These are phyloP conservation scores for Virgularia gustaviana DNA, from an alignment of 92 coral and sea anemone genomes.

Conservation along the genomic window DNA sequence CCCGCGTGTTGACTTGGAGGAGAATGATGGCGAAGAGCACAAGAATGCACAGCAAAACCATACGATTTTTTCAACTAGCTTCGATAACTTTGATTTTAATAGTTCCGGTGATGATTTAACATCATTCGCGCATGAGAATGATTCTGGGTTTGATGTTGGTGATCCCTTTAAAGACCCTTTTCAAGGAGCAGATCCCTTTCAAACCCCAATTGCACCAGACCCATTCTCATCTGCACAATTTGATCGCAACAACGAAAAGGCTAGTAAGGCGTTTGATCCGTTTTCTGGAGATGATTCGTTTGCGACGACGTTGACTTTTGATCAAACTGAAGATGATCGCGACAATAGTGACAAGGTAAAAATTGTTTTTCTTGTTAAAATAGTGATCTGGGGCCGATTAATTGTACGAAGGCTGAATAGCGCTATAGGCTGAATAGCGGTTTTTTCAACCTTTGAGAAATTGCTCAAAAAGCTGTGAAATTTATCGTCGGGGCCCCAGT, in stretches of 20 bases:
- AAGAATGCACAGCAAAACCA: neutral
- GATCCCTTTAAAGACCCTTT: constrained; percentile 84
- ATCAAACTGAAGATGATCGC: constrained; percentile 11
- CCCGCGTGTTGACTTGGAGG: constrained; percentile 81
- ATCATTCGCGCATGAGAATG: neutral
- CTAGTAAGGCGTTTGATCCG: constrained; percentile 19
- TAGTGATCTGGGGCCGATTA: too few species aligned
- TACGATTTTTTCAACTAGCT: neutral
- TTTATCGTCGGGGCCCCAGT: too few species aligned
- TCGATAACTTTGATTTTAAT: constrained; percentile 25
- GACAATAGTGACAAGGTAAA: constrained; percentile 17
- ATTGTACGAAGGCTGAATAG: too few species aligned
- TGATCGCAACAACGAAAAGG: neutral
- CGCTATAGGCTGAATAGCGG: too few species aligned
- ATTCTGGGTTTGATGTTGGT: constrained; percentile 42
- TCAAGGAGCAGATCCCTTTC: constrained; percentile 73
- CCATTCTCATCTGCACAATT: constrained; percentile 58
- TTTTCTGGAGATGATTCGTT: constrained; percentile 67
- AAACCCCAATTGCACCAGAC: constrained; percentile 59
- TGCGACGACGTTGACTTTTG: constrained; percentile 44
- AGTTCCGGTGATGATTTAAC: neutral
- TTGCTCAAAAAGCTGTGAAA: too few species aligned
- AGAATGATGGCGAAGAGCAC: neutral
- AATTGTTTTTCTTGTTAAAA: too few species aligned
- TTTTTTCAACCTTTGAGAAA: too few species aligned